Percentiles rank a stretch among this genome's conserved stretches.
phyloP scores from a whole-genome alignment of 2,797 vertebrate genomes.

The Enteromius afrohamiltoni region DNA sequence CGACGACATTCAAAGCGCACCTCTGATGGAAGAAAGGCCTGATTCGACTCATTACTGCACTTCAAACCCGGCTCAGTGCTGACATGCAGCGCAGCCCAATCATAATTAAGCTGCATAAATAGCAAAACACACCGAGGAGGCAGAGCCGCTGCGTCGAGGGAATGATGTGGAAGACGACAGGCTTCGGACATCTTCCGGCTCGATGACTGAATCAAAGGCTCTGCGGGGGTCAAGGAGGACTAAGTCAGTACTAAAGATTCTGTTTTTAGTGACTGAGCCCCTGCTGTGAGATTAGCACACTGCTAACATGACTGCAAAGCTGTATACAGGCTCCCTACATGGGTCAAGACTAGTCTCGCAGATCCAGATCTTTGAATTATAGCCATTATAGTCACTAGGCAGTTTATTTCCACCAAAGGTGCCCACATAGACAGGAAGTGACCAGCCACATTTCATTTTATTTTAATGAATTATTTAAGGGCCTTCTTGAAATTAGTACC shows the following conservation, averaged over 20 bases:
- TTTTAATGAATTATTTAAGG: background rate
- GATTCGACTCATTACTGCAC: conserved; percentile 56
- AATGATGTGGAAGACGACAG: conserved; percentile 37
- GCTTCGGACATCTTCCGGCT: conserved; percentile 13
- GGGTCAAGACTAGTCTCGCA: background rate
- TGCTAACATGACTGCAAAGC: background rate
- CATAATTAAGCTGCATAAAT: conserved; percentile 60
- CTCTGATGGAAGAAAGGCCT: conserved; percentile 32
- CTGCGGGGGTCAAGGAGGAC: conserved; percentile 8
- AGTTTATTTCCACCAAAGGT: background rate
- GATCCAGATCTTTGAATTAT: background rate
- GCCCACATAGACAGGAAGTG: background rate
- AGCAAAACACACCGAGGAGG: conserved; percentile 43
- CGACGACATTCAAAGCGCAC: conserved; percentile 52
- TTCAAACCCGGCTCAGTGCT: conserved; percentile 52
- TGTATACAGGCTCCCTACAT: background rate
- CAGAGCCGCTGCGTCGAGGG: conserved; percentile 35
- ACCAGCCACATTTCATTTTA: background rate
- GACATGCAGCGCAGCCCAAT: conserved; percentile 50
- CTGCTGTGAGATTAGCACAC: background rate
- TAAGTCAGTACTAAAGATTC: conserved; percentile 15
- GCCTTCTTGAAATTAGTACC: background rate
- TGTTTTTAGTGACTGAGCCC: conserved; percentile 21
- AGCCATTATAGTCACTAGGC: background rate
- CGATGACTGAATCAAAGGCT: conserved; percentile 40